Base-by-base conservation (phyloP, 1,140 invertebrate species). In the Drosophila neocordata region DNA sequence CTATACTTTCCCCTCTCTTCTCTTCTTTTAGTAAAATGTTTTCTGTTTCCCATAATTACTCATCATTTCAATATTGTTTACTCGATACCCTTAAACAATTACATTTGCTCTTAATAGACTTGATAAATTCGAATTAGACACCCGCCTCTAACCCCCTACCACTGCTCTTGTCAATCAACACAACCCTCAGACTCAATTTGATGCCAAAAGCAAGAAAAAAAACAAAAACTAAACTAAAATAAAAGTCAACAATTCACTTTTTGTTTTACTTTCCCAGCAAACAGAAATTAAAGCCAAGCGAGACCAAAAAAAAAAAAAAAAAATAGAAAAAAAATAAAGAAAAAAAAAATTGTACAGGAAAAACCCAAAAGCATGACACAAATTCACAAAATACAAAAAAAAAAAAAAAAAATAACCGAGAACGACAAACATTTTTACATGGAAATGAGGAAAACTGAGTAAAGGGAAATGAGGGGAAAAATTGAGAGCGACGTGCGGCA, bases 251-350 rank as follows among this genome's bases (percentile, higher is more conserved):
- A 85, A 71, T 68, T 79, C 53, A 76, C 58, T 69, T 62, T 73
- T 77, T 75, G 75, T 88, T 76, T 79, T 79, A 65, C 75, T 88
- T 87, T 82, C 79, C 64, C 83, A 88, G 75, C 84, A 79, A 77
- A 88, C 82, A 78, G 75, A 87, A 82, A 87, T 76, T 79, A 83
- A 88, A 83, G 83, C 65, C 79, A 79, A 74, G 63, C 58, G 62
- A 64, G 51, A 48, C 41, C 8, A 71, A 65, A 64, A 34, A 38
- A 58, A 41, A 57, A 37, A 62, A 59, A 13, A 41, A 55, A 77
- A 48, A 57, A 51, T 31, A 44, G 7, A 44, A 66, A 35, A 9
- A 35, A 20, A 71, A 68, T 61, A 34, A 34, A 58, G 35, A 55
- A 34, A 60, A 52, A 15, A 37, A 52, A 76, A 51, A 55, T 63